Base-by-base conservation (phyloP, 2,113 vertebrate genomes). In the Oreotrochilus melanogaster region DNA sequence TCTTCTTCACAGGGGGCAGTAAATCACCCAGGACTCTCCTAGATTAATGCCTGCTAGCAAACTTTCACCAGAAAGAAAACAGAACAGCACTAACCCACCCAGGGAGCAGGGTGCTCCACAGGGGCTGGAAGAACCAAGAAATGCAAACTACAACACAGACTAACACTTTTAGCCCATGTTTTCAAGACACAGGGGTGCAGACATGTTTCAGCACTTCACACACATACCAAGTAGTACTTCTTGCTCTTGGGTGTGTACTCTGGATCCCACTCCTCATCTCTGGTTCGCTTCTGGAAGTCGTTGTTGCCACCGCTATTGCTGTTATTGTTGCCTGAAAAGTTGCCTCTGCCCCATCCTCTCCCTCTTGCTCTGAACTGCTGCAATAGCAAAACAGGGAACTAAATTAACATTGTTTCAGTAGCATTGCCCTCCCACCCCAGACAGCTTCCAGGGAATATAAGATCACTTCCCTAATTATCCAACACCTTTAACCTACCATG, bases 191-290 rank as follows among this genome's bases (percentile, higher is more conserved):
- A 61, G 27, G 42, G 18, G 54, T 3, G 14, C 11, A 28, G 3
- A 4, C 9, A 3, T 2, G 18, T 37, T 43, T 31, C 69, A 27
- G 51, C 42, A 58, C 67, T 78, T 43, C 71, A 78, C 60, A 83
- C 54, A 96, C 98, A 6, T 99, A 99, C 99, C 98, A 99, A 94
- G 97, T 99, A 99, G 98, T 99, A 99, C 86, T 99, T 99, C 97
- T 99, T 99, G 99, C 98, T 99, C 97, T 99, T 99, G 14, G 98
- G 98, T 1, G 99, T 99, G 92, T 98, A 99, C 76, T 99, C 99
- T 2, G 99, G 98, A 86, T 99, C 98, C 99, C 99, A 99, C 64
- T 99, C 99, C 91, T 99, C 98, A 62, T 98, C 98, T 39, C 98
- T 98, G 95, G 51, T 97, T 48, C 98, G 95, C 51, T 98, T 98